Evolutionary conservation across 92 coral and sea anemone genomes (phyloP).

Genomic region (Phenganax marumi): DNA sequence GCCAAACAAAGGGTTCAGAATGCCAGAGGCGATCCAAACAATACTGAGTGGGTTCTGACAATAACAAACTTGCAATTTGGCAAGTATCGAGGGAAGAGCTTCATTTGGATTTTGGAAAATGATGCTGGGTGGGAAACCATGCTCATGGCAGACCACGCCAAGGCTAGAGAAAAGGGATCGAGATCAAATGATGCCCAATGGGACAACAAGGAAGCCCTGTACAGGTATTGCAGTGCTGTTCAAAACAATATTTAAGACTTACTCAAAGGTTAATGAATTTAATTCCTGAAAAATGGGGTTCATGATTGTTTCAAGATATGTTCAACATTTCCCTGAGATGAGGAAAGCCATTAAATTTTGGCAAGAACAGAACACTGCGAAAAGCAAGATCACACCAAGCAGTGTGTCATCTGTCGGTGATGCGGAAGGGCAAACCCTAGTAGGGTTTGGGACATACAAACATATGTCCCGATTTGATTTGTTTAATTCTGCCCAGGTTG

Average conservation of each 20-base stretch:
- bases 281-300: background rate
- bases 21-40: slow-evolving; percentile 33
- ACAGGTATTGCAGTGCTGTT: too few species aligned
- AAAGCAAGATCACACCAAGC: background rate
- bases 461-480: slow-evolving; percentile 8
- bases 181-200: slow-evolving; percentile 16
- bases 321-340: too few species aligned
- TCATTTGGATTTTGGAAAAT: slow-evolving; percentile 39
- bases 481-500: background rate
- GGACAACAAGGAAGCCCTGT: too few species aligned
- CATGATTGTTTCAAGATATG: slow-evolving; percentile 1
- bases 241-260: too few species aligned
- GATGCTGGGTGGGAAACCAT: slow-evolving; percentile 54
- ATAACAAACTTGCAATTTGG: slow-evolving; percentile 42
- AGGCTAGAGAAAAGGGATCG: slow-evolving; percentile 16
- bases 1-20: background rate
- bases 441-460: slow-evolving; percentile 33
- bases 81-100: slow-evolving; percentile 50
- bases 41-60: slow-evolving; percentile 47
- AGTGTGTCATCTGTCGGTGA: background rate
- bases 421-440: background rate
- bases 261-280: background rate
- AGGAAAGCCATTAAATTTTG: too few species aligned
- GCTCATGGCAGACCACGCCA: slow-evolving; percentile 48
- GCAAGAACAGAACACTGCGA: background rate